phyloP scores from a whole-genome alignment of 1,140 invertebrate species.

The Chymomyza costata region DNA sequence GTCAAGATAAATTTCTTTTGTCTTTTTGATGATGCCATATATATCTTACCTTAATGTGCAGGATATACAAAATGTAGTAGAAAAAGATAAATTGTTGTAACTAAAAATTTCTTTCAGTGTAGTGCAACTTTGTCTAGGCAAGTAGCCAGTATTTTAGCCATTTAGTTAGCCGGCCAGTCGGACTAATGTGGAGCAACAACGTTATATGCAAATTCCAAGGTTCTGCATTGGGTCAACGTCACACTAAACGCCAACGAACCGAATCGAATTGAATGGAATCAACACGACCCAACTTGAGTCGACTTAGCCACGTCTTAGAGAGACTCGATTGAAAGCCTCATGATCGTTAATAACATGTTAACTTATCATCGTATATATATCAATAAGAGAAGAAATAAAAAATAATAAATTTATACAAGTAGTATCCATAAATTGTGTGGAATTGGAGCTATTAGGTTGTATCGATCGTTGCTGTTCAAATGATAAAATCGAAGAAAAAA shows the following conservation, averaged over 20 bases:
- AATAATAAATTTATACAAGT: conserved; percentile 10
- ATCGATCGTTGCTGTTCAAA: neutral
- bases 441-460: conserved; percentile 6
- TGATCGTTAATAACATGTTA: conserved; percentile 49
- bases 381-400: no score
- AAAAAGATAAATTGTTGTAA: neutral
- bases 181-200: conserved; percentile 51
- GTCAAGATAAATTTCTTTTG: no score
- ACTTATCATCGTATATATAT: conserved; percentile 55
- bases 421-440: conserved; percentile 12
- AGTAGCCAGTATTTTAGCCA: neutral
- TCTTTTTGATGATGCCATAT: no score
- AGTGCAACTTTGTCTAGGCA: conserved; percentile 4
- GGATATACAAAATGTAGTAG: no score
- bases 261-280: neutral
- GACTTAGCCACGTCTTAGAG: no score
- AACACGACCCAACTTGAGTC: no score
- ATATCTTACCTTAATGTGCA: no score
- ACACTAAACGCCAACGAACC: conserved; percentile 17
- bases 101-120: no score
- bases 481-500: no score
- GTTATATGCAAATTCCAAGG: conserved; percentile 63
- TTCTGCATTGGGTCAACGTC: conserved; percentile 69
- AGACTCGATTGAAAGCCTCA: conserved; percentile 15
- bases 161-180: neutral